These are phyloP conservation scores for Mirounga angustirostris DNA, from an alignment of 2,113 vertebrate species.

Conservation along the genomic window DNA sequence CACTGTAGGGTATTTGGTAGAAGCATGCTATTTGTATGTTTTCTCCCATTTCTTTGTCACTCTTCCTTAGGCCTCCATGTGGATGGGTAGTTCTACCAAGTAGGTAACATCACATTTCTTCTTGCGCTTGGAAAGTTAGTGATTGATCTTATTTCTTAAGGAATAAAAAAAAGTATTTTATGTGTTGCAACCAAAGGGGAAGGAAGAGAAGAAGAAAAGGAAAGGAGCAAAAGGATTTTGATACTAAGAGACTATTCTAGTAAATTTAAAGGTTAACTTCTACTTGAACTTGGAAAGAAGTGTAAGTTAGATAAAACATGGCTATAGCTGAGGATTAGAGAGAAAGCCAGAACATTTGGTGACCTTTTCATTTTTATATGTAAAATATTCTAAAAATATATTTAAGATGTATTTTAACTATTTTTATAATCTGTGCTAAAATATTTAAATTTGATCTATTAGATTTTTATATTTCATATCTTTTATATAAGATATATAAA, in stretches of 20 bases:
- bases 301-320: not conserved
- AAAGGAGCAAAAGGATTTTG: not conserved
- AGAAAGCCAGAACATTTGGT: not conserved
- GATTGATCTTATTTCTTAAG: constrained; percentile 25
- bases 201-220: not conserved
- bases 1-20: not conserved
- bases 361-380: not conserved
- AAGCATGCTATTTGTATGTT: not conserved
- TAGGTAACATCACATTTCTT: not conserved
- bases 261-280: not conserved
- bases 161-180: not conserved
- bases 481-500: constrained; percentile 1
- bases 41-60: not conserved
- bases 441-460: not conserved
- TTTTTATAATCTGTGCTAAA: not conserved
- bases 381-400: not conserved
- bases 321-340: not conserved
- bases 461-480: not conserved
- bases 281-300: not conserved
- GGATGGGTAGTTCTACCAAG: not conserved
- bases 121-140: not conserved
- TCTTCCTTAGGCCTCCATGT: not conserved
- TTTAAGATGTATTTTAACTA: not conserved
- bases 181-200: not conserved
- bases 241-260: constrained; percentile 33